These are phyloP conservation scores for Margaritifera margaritifera DNA, from an alignment of 2,888 invertebrate genomes.

Conservation along the genomic window DNA sequence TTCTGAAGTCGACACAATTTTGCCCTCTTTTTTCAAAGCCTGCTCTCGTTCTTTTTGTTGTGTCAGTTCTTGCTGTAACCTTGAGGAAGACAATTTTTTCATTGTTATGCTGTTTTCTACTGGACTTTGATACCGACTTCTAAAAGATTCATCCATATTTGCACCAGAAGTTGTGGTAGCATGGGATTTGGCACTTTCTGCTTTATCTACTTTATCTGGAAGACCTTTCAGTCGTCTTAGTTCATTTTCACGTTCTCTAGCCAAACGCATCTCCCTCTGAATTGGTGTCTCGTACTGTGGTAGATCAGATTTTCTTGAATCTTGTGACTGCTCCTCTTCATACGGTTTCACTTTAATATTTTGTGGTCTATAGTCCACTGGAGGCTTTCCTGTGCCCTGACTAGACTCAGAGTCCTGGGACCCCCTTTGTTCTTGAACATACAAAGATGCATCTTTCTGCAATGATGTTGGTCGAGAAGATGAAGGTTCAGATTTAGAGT, in stretches of 20 bases:
- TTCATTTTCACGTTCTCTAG: constrained; percentile 75
- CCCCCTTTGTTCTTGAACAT: constrained; percentile 37
- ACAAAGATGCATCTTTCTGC: constrained; percentile 54
- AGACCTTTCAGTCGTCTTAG: constrained; percentile 69
- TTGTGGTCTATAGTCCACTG: constrained; percentile 1
- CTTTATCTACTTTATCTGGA: constrained; percentile 30
- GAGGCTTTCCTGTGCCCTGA: constrained; percentile 45
- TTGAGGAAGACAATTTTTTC: constrained; percentile 75
- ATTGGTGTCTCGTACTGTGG: constrained; percentile 74
- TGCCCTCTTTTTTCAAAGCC: constrained; percentile 82
- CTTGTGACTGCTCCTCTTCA: constrained; percentile 18
- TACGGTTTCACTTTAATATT: constrained; percentile 17
- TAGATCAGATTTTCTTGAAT: constrained; percentile 10
- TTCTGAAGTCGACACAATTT: constrained; percentile 77
- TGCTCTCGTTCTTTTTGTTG: constrained; percentile 89
- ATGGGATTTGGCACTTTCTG: constrained; percentile 8
- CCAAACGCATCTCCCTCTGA: constrained; percentile 75
- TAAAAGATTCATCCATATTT: not conserved
- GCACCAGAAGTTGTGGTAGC: constrained; percentile 4
- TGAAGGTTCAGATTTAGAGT: no score
- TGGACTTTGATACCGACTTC: not conserved
- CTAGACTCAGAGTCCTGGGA: constrained; percentile 51
- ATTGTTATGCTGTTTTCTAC: constrained; percentile 45
- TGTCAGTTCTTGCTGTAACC: constrained; percentile 91
- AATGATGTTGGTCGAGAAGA: constrained; percentile 25